Percentiles rank a stretch among this genome's conserved stretches.
Conservation (phyloP, 2,113 vertebrate genomes). For the Mesoclemmys tuberculata region DNA sequence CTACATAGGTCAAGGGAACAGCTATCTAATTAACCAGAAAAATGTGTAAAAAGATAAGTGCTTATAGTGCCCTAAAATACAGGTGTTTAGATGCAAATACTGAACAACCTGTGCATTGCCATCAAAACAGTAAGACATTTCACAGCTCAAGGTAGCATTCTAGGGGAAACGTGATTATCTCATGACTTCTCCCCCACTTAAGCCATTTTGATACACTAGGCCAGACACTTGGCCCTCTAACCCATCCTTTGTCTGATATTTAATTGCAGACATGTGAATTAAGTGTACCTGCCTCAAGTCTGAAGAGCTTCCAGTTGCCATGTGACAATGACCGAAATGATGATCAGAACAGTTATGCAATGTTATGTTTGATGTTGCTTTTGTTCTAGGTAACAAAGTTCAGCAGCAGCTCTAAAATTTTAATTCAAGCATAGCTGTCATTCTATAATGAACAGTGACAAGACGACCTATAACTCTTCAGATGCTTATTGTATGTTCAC, state of each 20-base stretch:
- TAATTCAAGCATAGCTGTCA: fast-evolving
- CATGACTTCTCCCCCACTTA: neutral
- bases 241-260: neutral
- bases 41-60: neutral
- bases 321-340: neutral
- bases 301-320: neutral
- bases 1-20: too few relatives aligned
- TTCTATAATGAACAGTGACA: fast-evolving
- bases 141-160: neutral
- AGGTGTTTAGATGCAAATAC: neutral
- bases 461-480: neutral
- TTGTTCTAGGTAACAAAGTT: neutral
- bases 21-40: neutral
- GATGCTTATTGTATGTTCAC: neutral
- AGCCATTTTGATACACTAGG: fast-evolving
- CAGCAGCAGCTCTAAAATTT: neutral
- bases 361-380: fast-evolving
- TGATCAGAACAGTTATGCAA: neutral
- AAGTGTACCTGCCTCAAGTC: fast-evolving
- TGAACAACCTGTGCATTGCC: neutral
- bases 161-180: neutral
- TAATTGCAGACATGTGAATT: neutral
- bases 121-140: neutral
- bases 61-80: neutral
- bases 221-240: fast-evolving